Evolutionary conservation across 2,113 vertebrate genomes (phyloP).

Genomic region (Pontoporia blainvillei): DNA sequence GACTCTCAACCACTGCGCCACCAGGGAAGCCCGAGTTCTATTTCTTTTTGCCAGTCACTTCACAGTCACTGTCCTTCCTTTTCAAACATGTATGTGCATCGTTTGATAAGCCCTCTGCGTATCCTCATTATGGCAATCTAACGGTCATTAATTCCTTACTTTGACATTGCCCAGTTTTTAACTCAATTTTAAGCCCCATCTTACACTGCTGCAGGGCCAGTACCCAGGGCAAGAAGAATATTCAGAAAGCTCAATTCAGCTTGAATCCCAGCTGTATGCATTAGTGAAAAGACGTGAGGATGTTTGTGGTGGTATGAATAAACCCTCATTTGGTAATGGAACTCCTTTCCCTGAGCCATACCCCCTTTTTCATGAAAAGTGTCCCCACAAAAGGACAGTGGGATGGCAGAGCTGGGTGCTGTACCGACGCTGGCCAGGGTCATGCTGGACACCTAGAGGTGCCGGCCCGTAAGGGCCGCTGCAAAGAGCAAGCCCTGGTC

Average conservation of each 20-base stretch:
- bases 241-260: not conserved
- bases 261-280: not conserved
- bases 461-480: fast-evolving
- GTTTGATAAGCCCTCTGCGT: not conserved
- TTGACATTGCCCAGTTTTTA: not conserved
- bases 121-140: not conserved
- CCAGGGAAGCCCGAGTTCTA: no score
- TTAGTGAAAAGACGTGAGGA: not conserved
- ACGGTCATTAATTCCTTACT: not conserved
- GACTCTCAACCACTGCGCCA: no score
- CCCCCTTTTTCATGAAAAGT: not conserved
- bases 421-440: not conserved
- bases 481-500: not conserved
- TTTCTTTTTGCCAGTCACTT: not conserved
- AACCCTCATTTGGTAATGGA: not conserved
- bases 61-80: not conserved
- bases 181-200: not conserved
- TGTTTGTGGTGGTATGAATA: not conserved
- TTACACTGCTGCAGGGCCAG: not conserved
- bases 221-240: not conserved
- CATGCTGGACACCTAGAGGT: no score
- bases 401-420: not conserved
- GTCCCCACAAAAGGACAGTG: not conserved
- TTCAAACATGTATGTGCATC: not conserved
- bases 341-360: not conserved